Conservation (phyloP, 2,113 vertebrate genomes). For the Eurystomus gularis region DNA sequence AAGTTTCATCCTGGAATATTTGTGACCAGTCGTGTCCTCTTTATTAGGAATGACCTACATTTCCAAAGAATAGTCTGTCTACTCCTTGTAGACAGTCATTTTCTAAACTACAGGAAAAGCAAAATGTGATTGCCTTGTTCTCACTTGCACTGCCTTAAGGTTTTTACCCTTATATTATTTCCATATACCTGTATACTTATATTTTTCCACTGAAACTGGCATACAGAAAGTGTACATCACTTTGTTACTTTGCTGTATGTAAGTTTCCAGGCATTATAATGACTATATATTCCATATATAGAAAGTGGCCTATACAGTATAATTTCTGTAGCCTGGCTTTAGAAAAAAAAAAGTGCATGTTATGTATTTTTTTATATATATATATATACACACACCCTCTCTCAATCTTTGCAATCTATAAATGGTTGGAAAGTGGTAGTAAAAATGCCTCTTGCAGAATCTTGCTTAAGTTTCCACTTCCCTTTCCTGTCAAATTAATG, state of each 20-base stretch:
- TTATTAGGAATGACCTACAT: background rate
- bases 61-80: background rate
- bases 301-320: background rate
- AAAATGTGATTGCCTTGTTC: background rate
- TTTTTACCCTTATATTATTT: background rate
- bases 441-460: background rate
- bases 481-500: background rate
- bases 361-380: background rate
- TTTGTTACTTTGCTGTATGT: background rate
- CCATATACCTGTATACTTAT: background rate
- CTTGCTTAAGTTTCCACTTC: background rate
- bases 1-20: background rate
- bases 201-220: background rate
- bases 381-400: background rate
- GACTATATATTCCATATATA: background rate
- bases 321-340: background rate
- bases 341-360: background rate
- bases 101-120: background rate
- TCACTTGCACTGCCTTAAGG: background rate
- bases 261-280: background rate
- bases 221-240: background rate
- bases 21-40: background rate
- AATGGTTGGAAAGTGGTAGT: background rate
- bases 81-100: background rate
- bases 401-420: background rate